These are phyloP conservation scores for Phania funesta DNA, from an alignment of 2,888 invertebrate species.

Conservation along the genomic window DNA sequence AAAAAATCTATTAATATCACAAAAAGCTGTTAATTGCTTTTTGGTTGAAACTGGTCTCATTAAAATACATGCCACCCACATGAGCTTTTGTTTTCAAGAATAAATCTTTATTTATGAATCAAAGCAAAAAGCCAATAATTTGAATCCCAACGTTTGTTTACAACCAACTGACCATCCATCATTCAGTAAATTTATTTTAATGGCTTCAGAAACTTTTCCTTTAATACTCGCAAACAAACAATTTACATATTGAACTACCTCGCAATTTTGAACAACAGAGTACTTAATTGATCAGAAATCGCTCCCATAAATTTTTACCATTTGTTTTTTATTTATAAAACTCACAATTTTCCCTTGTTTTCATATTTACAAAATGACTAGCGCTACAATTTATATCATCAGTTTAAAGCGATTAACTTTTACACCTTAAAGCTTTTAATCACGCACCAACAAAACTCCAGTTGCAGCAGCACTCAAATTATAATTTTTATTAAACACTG, in stretches of 20 bases:
- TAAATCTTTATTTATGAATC: too few relatives aligned
- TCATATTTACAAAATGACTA: background rate
- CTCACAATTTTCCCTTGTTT: background rate
- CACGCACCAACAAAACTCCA: constrained; percentile 46
- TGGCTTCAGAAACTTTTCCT: background rate
- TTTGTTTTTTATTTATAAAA: background rate
- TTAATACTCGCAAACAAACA: background rate
- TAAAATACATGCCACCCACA: too few relatives aligned
- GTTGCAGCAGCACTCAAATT: background rate
- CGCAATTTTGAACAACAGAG: background rate
- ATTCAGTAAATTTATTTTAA: background rate
- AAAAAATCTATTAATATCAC: too few relatives aligned
- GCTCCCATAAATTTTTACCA: background rate
- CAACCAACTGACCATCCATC: background rate
- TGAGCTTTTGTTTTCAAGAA: too few relatives aligned
- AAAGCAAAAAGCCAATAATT: too few relatives aligned
- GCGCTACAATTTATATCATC: constrained; percentile 27
- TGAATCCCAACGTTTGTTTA: too few relatives aligned
- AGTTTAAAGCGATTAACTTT: constrained; percentile 58
- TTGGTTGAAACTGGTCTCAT: too few relatives aligned
- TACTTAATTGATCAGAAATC: background rate
- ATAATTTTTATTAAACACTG: background rate
- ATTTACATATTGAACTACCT: background rate
- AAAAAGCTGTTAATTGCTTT: too few relatives aligned
- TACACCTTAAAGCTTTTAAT: constrained; percentile 63